Percentiles rank a stretch among this genome's conserved stretches.
phyloP scores from a whole-genome alignment of 2,797 vertebrate genomes.

The Falco novaeseelandiae region DNA sequence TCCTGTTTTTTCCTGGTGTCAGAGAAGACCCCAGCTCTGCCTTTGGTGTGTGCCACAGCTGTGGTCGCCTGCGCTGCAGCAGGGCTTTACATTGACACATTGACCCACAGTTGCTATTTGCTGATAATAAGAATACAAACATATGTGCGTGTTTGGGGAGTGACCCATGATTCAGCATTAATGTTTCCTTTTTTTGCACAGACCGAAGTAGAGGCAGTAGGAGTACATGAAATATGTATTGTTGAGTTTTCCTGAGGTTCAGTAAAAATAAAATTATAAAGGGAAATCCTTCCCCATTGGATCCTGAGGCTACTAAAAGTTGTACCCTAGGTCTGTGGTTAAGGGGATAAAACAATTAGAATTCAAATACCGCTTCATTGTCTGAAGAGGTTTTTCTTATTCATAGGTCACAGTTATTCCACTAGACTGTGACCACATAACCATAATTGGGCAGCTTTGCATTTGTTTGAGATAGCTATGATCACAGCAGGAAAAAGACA shows the following conservation, averaged over 20 bases:
- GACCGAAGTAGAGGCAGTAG: background rate
- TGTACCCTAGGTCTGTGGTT: background rate
- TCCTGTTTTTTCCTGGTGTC: background rate
- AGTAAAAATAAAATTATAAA: background rate
- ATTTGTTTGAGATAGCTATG: slow-evolving; percentile 5
- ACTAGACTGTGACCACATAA: background rate
- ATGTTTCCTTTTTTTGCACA: background rate
- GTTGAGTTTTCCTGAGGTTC: background rate
- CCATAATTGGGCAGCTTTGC: slow-evolving; percentile 61
- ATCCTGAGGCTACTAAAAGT: background rate
- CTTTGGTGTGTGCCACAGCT: background rate
- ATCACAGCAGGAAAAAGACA: slow-evolving; percentile 37
- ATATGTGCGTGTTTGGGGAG: background rate
- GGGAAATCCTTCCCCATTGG: background rate
- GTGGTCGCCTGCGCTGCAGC: background rate
- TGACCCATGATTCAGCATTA: slow-evolving; percentile 20
- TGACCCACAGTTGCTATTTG: background rate
- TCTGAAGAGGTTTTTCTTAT: slow-evolving; percentile 23
- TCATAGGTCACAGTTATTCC: background rate
- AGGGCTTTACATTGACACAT: background rate
- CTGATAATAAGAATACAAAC: background rate
- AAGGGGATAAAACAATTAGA: background rate
- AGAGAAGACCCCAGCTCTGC: background rate
- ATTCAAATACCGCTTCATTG: background rate
- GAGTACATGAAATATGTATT: background rate